A percentile compares a stretch with the other conserved stretches of the same genome.
Evolutionary conservation across 2,797 vertebrate genomes (phyloP).

Genomic region (Poeciliopsis presidionis): DNA sequence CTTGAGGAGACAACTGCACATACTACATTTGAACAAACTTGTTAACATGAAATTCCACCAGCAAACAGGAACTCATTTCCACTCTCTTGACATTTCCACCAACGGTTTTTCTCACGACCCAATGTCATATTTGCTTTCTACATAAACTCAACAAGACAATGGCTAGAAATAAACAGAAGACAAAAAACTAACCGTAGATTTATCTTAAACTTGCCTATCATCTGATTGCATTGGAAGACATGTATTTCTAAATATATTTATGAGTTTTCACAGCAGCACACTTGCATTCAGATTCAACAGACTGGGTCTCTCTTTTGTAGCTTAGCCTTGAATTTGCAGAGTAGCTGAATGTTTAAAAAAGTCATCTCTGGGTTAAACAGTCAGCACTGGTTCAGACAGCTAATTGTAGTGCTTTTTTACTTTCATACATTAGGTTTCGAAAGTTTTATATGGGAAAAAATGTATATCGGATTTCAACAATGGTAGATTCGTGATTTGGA

Average conservation of each 20-base stretch:
- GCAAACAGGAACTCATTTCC: conserved; percentile 19
- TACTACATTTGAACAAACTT: conserved; percentile 39
- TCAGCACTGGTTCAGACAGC: background rate
- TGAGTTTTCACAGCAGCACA: background rate
- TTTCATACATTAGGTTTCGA: too few relatives aligned
- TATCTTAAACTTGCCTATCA: background rate
- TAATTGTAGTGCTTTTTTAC: background rate
- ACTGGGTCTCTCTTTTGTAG: background rate
- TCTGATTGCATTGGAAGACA: conserved; percentile 4
- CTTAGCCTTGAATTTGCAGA: background rate
- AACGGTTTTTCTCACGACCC: conserved; percentile 36
- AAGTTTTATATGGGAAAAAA: background rate
- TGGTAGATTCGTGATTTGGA: background rate
- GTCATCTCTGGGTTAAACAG: background rate
- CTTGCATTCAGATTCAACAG: background rate
- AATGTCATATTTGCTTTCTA: background rate
- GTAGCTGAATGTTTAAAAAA: background rate
- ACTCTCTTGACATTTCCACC: conserved; percentile 25
- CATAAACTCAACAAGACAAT: background rate
- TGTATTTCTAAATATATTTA: conserved; percentile 5
- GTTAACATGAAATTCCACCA: conserved; percentile 21
- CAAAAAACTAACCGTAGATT: background rate
- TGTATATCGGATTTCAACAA: background rate
- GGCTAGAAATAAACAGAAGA: background rate
- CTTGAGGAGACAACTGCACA: conserved; percentile 21